phyloP scores from a whole-genome alignment of 35 echinoderm and acorn worm species.

The Nesometra sesokonis region DNA sequence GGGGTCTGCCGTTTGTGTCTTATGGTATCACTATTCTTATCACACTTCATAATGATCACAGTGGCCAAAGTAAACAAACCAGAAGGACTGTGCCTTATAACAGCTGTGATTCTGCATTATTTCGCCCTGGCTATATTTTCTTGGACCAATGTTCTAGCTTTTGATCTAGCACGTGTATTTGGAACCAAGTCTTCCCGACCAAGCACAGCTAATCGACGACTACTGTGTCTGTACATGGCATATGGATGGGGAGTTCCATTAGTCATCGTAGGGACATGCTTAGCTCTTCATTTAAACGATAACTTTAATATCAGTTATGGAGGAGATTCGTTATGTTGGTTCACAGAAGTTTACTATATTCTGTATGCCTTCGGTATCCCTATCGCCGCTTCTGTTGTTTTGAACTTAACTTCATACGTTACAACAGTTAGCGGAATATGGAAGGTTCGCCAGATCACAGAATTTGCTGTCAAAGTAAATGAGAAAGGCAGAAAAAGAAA shows the following conservation, averaged over 20 bases:
- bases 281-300: not conserved
- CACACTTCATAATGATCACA: not conserved
- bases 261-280: not conserved
- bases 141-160: constrained; percentile 11
- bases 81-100: not conserved
- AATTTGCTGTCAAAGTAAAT: not conserved
- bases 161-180: constrained; percentile 1
- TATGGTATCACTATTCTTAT: not conserved
- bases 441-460: not conserved
- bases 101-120: not conserved
- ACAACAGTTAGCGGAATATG: not conserved
- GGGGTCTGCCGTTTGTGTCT: not conserved
- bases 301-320: not conserved
- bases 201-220: too few species aligned
- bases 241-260: not conserved
- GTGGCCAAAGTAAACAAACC: not conserved
- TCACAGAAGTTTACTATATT: not conserved
- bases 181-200: not conserved
- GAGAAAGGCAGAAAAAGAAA: not conserved
- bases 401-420: not conserved
- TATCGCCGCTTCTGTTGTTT: not conserved
- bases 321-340: not conserved
- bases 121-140: not conserved
- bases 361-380: not conserved
- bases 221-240: not conserved